A percentile compares a stretch with the other conserved stretches of the same genome.
Evolutionary conservation across 2,888 invertebrate species (phyloP).

Genomic region (Noctuana brunneofusca): DNA sequence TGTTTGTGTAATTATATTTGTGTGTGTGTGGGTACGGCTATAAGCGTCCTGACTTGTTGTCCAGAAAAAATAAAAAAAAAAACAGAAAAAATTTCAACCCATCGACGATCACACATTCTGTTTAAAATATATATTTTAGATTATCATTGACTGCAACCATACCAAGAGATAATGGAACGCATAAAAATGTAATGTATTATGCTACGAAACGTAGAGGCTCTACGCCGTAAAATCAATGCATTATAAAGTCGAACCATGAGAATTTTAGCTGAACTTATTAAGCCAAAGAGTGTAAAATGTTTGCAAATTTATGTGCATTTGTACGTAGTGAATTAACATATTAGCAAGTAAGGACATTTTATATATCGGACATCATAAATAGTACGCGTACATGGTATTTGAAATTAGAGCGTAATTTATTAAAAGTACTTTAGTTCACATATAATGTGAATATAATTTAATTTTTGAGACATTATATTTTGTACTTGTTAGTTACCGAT

Average conservation of each 20-base stretch:
- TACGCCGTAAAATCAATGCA: neutral
- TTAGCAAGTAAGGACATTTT: slow-evolving; percentile 11
- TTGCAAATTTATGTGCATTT: slow-evolving; percentile 30
- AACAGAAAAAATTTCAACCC: too few species aligned
- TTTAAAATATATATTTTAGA: too few species aligned
- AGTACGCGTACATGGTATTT: neutral
- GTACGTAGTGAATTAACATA: slow-evolving; percentile 22
- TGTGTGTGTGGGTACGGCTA: too few species aligned
- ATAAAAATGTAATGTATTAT: neutral
- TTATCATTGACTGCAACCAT: too few species aligned
- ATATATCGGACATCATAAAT: neutral
- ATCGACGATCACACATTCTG: too few species aligned
- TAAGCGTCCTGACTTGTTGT: too few species aligned
- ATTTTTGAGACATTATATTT: too few species aligned
- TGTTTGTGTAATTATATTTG: too few species aligned
- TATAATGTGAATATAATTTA: too few species aligned
- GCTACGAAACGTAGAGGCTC: neutral
- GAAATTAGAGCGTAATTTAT: neutral
- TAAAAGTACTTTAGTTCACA: neutral
- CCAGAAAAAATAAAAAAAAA: too few species aligned
- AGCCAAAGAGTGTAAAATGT: slow-evolving; percentile 24
- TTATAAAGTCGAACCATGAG: neutral
- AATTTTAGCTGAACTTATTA: slow-evolving; percentile 17
- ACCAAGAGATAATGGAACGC: too few species aligned
- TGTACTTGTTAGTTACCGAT: neutral